Percentiles rank a stretch among this genome's conserved stretches.
These are phyloP conservation scores for Macroglossus sobrinus DNA, from an alignment of 2,113 vertebrate species.

Conservation along the genomic window DNA sequence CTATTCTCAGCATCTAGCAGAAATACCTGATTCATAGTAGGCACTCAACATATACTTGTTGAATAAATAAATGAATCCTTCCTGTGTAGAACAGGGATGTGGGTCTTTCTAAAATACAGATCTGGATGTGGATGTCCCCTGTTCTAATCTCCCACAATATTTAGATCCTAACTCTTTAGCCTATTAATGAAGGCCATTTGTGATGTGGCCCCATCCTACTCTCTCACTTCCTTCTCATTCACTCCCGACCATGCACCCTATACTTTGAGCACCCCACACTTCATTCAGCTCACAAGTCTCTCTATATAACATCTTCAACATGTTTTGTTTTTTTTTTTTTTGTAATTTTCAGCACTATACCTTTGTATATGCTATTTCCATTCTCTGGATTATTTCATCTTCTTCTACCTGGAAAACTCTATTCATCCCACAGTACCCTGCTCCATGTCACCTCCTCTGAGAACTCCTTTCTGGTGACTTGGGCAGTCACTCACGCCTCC, in stretches of 20 bases:
- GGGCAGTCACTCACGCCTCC: not conserved
- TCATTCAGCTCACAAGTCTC: not conserved
- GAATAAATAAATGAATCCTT: not conserved
- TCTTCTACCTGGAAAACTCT: not conserved
- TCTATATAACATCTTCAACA: fast-evolving
- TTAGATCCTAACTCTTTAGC: not conserved
- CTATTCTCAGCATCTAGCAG: not conserved
- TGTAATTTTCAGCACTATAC: not conserved
- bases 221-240: not conserved
- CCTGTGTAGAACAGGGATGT: not conserved
- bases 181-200: not conserved
- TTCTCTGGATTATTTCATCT: not conserved
- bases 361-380: not conserved
- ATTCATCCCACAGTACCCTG: not conserved
- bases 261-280: fast-evolving
- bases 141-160: not conserved
- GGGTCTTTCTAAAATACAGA: not conserved
- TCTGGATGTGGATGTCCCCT: not conserved
- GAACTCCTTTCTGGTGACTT: not conserved
- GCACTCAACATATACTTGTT: not conserved
- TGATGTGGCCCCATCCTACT: fast-evolving
- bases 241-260: not conserved
- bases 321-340: not conserved
- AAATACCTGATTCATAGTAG: not conserved
- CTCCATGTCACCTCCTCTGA: not conserved